Evolutionary conservation across 2,797 vertebrate genomes (phyloP).

Genomic region (Chloroceryle inda): DNA sequence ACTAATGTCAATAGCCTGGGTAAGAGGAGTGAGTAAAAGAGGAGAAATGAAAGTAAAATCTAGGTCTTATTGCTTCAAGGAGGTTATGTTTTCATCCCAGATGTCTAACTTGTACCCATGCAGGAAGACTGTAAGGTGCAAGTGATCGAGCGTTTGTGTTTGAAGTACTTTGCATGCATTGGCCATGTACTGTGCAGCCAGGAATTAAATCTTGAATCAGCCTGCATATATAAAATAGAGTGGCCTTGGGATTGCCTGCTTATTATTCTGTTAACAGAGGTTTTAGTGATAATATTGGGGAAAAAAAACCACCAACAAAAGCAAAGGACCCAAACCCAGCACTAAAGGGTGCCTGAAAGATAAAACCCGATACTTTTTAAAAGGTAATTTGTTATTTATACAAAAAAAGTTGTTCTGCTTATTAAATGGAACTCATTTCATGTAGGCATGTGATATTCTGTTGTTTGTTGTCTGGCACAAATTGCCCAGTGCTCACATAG

Average conservation of each 20-base stretch:
- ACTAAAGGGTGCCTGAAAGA: background rate
- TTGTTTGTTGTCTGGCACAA: background rate
- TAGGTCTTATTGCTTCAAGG: background rate
- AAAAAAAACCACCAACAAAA: background rate
- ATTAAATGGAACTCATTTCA: background rate
- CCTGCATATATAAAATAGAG: background rate
- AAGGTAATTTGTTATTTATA: background rate
- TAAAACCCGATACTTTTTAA: background rate
- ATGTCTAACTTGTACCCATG: background rate
- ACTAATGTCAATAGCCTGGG: fast-evolving
- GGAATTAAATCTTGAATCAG: background rate
- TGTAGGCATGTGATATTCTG: background rate
- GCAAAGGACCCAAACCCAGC: background rate
- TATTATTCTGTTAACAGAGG: background rate
- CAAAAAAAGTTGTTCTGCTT: background rate
- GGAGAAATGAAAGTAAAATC: constrained; percentile 18
- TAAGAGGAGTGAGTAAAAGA: background rate
- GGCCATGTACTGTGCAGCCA: background rate
- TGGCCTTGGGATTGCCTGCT: background rate
- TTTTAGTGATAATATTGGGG: background rate
- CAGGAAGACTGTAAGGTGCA: background rate
- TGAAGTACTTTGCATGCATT: background rate
- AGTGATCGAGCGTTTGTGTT: background rate
- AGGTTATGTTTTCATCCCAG: background rate
- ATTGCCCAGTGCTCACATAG: background rate